A percentile compares a stretch with the other conserved stretches of the same genome.
Conservation (phyloP, 2,797 vertebrate species). For the Chloroceryle amazona region DNA sequence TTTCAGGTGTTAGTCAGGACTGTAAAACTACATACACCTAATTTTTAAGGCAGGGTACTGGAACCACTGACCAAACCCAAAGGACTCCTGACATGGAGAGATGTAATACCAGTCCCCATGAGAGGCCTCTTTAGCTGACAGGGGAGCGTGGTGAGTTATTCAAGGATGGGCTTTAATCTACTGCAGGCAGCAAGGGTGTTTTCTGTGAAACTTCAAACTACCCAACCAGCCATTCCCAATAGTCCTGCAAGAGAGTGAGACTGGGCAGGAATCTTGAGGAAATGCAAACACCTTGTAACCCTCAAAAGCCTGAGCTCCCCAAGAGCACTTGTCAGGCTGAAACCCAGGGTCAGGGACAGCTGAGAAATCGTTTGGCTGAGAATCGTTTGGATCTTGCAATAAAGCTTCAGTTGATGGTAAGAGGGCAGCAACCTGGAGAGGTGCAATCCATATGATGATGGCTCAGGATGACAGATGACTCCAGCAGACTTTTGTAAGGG, state of each 20-base stretch:
- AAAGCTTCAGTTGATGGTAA: not conserved
- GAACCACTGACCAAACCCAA: not conserved
- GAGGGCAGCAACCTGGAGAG: not conserved
- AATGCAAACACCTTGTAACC: not conserved
- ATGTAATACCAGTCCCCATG: not conserved
- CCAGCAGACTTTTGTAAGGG: constrained; percentile 27
- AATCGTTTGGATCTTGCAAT: not conserved
- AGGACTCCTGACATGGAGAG: not conserved
- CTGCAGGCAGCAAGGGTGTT: not conserved
- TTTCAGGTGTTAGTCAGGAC: not conserved
- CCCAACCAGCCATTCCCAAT: not conserved
- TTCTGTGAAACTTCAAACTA: not conserved
- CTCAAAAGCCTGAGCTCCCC: not conserved
- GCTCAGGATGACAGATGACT: constrained; percentile 35
- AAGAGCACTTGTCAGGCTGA: not conserved
- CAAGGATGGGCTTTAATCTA: not conserved
- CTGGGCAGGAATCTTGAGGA: not conserved
- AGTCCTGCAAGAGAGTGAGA: not conserved
- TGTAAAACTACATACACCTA: not conserved
- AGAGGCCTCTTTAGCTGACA: not conserved
- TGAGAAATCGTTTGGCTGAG: not conserved
- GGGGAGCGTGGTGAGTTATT: accelerated
- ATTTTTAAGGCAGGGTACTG: not conserved
- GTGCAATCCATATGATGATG: constrained; percentile 15
- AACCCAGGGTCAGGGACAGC: not conserved